Base-by-base conservation (phyloP, 2,797 vertebrate species). In the Epinephelus awoara region DNA sequence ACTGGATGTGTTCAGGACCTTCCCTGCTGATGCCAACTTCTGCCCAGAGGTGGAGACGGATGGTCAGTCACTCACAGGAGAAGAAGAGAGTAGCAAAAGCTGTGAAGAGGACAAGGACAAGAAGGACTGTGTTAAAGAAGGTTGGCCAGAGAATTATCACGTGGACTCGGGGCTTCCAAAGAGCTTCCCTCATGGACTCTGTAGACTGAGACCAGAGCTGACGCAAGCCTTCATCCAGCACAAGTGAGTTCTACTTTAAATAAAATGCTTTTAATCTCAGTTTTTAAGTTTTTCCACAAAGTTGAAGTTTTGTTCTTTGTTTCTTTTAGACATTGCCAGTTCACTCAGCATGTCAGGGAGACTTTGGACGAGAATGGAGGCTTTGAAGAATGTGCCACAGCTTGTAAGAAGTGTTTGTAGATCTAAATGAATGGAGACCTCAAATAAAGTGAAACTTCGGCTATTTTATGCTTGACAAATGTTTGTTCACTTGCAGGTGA, bases 21-120 rank as follows among this genome's bases (percentile, higher is more conserved):
- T 94, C 58, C 96, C 96, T 9, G 92, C 94, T 21, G 96, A 97
- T 84, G 92, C 91, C 81, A 97, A 97, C 91, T 97, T 94, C 88
- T 93, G 89, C 62, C 88, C 83, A 12, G 85, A 85, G 12, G 73
- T 19, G 4, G 88, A 84, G 40, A 77, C 74, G 8, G 85, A 86
- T 69, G 80, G 63, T 68, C 85, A 75, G 56, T 47, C 18, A 2
- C 55, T 51, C 49, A 42, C 56, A 54, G 79, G 19, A 70, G 88
- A 88, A 57, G 83, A 89, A 42, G 57, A 70, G 68, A 50, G 5
- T 15, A 58, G 61, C 14, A 67, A 66, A 87, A 84, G 11, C 72
- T 34, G 57, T 62, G 63, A 77, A 61, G 80, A 75, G 34, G 87
- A 86, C 0, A 25, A 76, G 19, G 79, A 78, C 72, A 83, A 71